Evolutionary conservation across 2,888 invertebrate species (phyloP), one percentile per base, ranked within the genome.

Genomic region (Eustalomyia histrio): DNA sequence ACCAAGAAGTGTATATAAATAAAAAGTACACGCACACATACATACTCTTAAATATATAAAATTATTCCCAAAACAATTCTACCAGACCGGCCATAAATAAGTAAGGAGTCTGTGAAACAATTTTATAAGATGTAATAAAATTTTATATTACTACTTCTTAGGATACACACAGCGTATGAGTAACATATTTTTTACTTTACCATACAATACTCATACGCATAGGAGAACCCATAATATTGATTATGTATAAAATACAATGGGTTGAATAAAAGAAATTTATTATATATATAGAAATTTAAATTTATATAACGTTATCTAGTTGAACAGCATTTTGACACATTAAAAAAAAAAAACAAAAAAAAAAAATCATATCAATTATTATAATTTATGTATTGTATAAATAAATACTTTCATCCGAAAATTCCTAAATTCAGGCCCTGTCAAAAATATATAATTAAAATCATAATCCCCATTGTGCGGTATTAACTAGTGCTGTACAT

Each of bases 111-210:
- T 57, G n/a, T 24, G 14, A 57, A 24, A 57, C 9, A 57, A 33
- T 24, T 60, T 60, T 12, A 35, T 12, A 57, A 73, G n/a, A 21
- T 58, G 60, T 43, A 65, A 60, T 74, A 24, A 47, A 65, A 35
- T 8, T 65, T 47, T 10, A 47, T 4, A 12, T 21, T 47, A 73
- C 57, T 21, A 47, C 61, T 29, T 21, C 43, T 47, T 63, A 29
- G 29, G 3, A 4, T 29, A 6, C 29, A 29, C 29, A 6, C 29
- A 47, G n/a, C 43, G 43, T 47, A 47, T 47, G n/a, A 47, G 43
- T n/a, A 64, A 64, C 50, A 50, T 29, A 52, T 64, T 50, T 50
- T 50, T 50, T 52, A 21, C n/a, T 39, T 39, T 12, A 39, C 12
- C 1, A 39, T 12, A 39, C 12, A 63, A 21, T 2, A 47, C 72